Evolutionary conservation across 2,113 vertebrate species (phyloP).

Genomic region (Notiomystis cincta): DNA sequence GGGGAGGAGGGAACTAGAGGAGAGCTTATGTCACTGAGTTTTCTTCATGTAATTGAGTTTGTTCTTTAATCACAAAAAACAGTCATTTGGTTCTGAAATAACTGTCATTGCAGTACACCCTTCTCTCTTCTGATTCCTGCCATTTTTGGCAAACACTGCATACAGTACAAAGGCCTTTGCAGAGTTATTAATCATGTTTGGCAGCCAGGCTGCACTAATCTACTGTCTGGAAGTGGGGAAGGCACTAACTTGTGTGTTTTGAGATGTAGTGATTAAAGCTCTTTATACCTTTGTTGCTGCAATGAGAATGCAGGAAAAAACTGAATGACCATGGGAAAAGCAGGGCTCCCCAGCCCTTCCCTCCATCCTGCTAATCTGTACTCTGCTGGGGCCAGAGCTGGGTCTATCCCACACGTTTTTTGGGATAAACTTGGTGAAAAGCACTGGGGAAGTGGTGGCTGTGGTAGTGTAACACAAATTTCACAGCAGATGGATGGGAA

Average conservation of each 20-base stretch:
- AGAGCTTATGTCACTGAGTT: constrained; percentile 19
- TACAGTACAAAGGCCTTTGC: constrained; percentile 52
- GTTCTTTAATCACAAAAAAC: constrained; percentile 72
- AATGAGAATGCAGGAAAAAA: neutral
- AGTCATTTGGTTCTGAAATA: constrained; percentile 62
- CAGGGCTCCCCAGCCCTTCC: neutral
- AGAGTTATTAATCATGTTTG: constrained; percentile 77
- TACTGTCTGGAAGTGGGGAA: constrained; percentile 57
- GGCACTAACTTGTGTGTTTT: neutral
- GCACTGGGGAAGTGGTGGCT: neutral
- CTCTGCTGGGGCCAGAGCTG: neutral
- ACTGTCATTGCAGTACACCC: constrained; percentile 44
- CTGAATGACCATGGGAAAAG: neutral
- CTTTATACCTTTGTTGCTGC: constrained; percentile 12
- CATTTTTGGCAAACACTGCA: constrained; percentile 67
- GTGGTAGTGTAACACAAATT: neutral
- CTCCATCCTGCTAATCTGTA: neutral
- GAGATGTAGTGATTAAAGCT: constrained; percentile 43
- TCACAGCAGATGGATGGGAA: neutral
- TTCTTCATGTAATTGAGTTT: constrained; percentile 60
- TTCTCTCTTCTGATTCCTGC: constrained; percentile 50
- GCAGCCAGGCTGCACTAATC: constrained; percentile 69
- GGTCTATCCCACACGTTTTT: neutral
- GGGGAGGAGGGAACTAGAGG: neutral
- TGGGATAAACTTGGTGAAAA: neutral